Conservation (phyloP, 2,797 vertebrate species). For the Lithobates pipiens region DNA sequence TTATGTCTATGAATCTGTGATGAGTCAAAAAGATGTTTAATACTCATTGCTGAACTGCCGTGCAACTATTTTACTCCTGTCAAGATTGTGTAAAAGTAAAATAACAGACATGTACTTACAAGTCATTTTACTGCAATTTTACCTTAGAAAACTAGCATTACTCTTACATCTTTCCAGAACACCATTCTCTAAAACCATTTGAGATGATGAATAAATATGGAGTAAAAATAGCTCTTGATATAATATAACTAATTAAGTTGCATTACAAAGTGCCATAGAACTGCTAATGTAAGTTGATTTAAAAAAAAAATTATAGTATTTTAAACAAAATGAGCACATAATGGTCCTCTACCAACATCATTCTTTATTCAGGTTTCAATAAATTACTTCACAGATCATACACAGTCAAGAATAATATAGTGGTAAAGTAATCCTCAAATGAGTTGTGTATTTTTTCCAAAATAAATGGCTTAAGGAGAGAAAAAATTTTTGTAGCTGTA, state of each 20-base stretch:
- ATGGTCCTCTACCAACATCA: neutral
- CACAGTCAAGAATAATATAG: neutral
- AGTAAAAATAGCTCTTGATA: neutral
- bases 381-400: neutral
- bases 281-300: neutral
- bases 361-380: neutral
- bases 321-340: neutral
- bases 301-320: neutral
- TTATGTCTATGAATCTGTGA: too few relatives aligned
- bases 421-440: too few relatives aligned
- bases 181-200: neutral
- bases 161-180: neutral
- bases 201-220: neutral
- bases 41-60: too few relatives aligned
- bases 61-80: too few relatives aligned
- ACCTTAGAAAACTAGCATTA: constrained; percentile 18
- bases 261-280: neutral
- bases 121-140: constrained; percentile 20
- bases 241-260: neutral
- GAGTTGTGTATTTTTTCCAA: too few relatives aligned
- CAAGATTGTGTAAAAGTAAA: too few relatives aligned
- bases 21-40: too few relatives aligned
- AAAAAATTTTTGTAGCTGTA: too few relatives aligned
- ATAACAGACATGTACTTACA: neutral
- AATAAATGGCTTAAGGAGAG: too few relatives aligned